phyloP scores from a whole-genome alignment of 2,888 invertebrate genomes.

The Lasioglossum oenotherae region DNA sequence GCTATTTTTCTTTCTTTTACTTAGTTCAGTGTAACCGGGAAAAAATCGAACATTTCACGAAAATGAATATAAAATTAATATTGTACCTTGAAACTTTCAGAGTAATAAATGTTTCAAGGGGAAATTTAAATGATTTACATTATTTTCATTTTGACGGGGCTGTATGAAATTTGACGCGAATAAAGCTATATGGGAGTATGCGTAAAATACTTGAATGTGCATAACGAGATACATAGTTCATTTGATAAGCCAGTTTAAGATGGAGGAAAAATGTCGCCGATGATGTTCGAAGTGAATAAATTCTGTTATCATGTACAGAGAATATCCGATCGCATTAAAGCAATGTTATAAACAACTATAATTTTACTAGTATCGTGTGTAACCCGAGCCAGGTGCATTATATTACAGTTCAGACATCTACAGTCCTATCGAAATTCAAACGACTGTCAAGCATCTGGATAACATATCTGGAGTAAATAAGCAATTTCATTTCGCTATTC shows the following conservation, averaged over 20 bases:
- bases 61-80: too few relatives aligned
- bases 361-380: neutral
- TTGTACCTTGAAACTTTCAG: too few relatives aligned
- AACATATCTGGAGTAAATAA: constrained; percentile 9
- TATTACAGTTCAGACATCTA: neutral
- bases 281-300: neutral
- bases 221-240: neutral
- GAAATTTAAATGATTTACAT: neutral
- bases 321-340: neutral
- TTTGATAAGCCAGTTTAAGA: neutral
- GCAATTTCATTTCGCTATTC: neutral
- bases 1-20: neutral
- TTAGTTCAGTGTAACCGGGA: neutral
- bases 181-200: neutral
- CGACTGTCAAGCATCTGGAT: neutral
- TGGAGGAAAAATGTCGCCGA: neutral
- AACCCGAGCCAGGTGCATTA: neutral
- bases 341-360: neutral
- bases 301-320: neutral
- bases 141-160: neutral
- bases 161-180: neutral
- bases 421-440: neutral
- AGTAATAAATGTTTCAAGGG: neutral
- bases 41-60: neutral
- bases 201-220: neutral